Evolutionary conservation across 2,113 vertebrate species (phyloP), one percentile per base, ranked within the genome.

Genomic region (Pelusios castaneus): DNA sequence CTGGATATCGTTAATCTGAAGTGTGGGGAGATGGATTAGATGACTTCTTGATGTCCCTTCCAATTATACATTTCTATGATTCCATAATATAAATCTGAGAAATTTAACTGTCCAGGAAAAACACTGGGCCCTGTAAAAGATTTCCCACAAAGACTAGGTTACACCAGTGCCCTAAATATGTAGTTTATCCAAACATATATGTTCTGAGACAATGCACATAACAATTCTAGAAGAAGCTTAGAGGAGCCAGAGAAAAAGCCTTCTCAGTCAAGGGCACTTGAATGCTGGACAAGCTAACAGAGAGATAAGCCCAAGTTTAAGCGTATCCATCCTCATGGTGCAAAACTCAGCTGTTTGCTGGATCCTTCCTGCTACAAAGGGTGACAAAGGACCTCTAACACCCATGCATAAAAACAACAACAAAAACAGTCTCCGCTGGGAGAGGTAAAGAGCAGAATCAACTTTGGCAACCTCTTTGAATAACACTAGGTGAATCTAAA

Each of bases 331-430:
- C 38, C 91, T 45, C 1, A 0, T 2, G 17, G 5, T 89, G 47
- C 55, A 89, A 91, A 63, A 83, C 3, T 10, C 43, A 81, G 8
- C 52, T 70, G 49, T 67, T 38, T 88, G 45, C 76, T 85, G 49
- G 4, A 63, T 38, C n/a, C 45, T 80, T 14, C 29, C 4, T 82
- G 43, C 41, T 49, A 31, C 76, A 49, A 88, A 90, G 51, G 63
- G 89, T 75, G 75, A 90, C 81, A 89, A 79, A 51, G 1, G 0
- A 47, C 21, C 43, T 52, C 7, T 55, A 84, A 16, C 38, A 49
- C 12, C 43, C 60, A 90, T 3, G 17, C 89, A 14, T 25, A 79
- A 93, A 24, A 90, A 93, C 27, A 84, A 89, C 34, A 92, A 83
- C 24, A 38, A 82, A 80, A 67, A 63, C 87, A 87, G 80, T 19